Evolutionary conservation across 2,113 vertebrate species (phyloP).

Genomic region (Chloropsis cyanopogon): DNA sequence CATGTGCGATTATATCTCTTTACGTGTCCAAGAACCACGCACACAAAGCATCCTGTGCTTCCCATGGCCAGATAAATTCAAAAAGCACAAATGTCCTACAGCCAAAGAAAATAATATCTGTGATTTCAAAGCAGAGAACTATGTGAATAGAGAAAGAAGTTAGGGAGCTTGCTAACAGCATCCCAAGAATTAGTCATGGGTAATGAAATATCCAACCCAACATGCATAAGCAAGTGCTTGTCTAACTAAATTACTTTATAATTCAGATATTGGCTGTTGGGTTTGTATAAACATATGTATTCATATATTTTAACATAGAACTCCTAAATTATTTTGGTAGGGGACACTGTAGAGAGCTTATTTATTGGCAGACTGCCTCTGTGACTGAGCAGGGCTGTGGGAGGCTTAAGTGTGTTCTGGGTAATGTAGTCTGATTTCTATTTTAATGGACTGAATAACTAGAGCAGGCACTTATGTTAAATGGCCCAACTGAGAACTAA

Average conservation of each 20-base stretch:
- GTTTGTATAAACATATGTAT: neutral
- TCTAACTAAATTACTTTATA: neutral
- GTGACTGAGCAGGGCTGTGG: neutral
- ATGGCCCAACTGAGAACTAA: neutral
- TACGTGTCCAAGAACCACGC: neutral
- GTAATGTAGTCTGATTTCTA: constrained; percentile 51
- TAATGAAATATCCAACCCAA: neutral
- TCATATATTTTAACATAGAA: neutral
- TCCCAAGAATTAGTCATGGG: neutral
- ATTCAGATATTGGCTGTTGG: neutral
- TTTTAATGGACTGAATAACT: constrained; percentile 57
- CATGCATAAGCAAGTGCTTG: neutral
- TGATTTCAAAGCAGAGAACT: neutral
- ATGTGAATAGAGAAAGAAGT: neutral
- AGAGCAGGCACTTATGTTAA: constrained; percentile 38
- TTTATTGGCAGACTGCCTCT: neutral
- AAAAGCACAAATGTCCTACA: neutral
- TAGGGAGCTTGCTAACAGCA: neutral
- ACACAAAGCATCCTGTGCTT: neutral
- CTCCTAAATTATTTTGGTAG: neutral
- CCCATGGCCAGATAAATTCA: neutral
- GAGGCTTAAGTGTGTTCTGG: constrained; percentile 43
- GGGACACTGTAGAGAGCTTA: neutral
- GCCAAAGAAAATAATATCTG: neutral
- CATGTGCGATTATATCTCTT: neutral